A percentile compares a stretch with the other conserved stretches of the same genome.
These are phyloP conservation scores for Enteromius mattozi DNA, from an alignment of 2,797 vertebrate species.

Conservation along the genomic window DNA sequence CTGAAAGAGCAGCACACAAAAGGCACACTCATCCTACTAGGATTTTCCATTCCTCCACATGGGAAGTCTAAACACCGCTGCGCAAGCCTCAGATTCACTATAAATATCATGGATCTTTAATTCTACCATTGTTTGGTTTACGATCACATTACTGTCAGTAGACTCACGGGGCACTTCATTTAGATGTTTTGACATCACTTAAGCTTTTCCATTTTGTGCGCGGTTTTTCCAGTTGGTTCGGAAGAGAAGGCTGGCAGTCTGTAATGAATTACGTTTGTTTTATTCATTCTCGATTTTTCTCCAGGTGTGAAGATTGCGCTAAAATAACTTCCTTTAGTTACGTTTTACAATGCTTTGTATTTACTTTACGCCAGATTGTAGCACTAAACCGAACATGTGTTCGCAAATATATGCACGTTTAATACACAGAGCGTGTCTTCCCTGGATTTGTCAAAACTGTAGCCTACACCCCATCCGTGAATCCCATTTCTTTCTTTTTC, in stretches of 20 bases:
- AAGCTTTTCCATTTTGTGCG: constrained; percentile 36
- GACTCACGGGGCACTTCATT: constrained; percentile 8
- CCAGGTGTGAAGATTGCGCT: background rate
- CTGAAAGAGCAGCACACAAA: constrained; percentile 27
- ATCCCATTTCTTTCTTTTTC: constrained; percentile 39
- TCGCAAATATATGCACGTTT: constrained; percentile 12
- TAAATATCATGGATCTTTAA: constrained; percentile 34
- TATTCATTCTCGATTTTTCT: constrained; percentile 21
- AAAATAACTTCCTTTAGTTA: constrained; percentile 30
- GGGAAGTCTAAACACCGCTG: constrained; percentile 31
- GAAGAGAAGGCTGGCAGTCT: constrained; percentile 35
- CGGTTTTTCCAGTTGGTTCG: constrained; percentile 31
- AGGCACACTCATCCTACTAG: constrained; percentile 11
- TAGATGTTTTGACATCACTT: constrained; percentile 38
- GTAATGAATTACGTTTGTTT: constrained; percentile 37
- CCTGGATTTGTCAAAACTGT: constrained; percentile 21
- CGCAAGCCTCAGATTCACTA: constrained; percentile 23
- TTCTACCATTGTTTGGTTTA: constrained; percentile 45
- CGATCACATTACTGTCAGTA: constrained; percentile 51
- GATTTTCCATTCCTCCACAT: constrained; percentile 37
- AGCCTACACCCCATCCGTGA: constrained; percentile 1
- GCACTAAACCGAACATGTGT: background rate
- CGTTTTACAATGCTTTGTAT: constrained; percentile 21
- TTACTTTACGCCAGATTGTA: background rate
- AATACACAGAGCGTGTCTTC: constrained; percentile 27